A percentile compares a stretch with the other conserved stretches of the same genome.
phyloP scores from a whole-genome alignment of 2,113 vertebrate species.

The Coracopsis vasa region DNA sequence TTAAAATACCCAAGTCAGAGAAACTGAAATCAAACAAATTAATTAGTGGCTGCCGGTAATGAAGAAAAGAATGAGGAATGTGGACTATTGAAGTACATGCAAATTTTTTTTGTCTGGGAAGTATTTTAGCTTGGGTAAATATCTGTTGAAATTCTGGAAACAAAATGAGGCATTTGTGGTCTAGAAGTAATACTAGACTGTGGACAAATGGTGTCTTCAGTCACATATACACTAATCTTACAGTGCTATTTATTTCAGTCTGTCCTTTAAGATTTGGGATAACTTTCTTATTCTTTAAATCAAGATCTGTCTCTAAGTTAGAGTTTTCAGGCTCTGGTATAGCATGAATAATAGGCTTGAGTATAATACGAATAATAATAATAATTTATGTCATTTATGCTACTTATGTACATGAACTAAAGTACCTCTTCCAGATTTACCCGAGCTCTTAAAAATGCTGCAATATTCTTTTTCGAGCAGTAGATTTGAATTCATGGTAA shows the following conservation, averaged over 20 bases:
- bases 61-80: not conserved
- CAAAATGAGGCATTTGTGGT: not conserved
- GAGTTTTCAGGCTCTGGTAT: not conserved
- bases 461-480: not conserved
- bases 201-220: not conserved
- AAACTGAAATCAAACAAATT: not conserved
- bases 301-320: not conserved
- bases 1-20: not conserved
- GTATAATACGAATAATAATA: not conserved
- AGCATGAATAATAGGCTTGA: not conserved
- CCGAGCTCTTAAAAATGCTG: not conserved
- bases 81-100: not conserved
- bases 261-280: not conserved
- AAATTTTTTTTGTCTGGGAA: not conserved
- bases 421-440: not conserved
- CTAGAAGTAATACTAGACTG: not conserved
- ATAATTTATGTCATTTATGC: not conserved
- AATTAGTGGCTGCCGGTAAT: not conserved
- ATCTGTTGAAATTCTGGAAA: not conserved
- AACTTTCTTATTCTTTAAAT: not conserved
- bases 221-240: not conserved
- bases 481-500: not conserved
- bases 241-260: not conserved
- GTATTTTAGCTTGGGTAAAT: not conserved
- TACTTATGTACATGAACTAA: not conserved